These are phyloP conservation scores for Parnassius mnemosyne DNA, from an alignment of 2,888 invertebrate genomes.

Conservation along the genomic window DNA sequence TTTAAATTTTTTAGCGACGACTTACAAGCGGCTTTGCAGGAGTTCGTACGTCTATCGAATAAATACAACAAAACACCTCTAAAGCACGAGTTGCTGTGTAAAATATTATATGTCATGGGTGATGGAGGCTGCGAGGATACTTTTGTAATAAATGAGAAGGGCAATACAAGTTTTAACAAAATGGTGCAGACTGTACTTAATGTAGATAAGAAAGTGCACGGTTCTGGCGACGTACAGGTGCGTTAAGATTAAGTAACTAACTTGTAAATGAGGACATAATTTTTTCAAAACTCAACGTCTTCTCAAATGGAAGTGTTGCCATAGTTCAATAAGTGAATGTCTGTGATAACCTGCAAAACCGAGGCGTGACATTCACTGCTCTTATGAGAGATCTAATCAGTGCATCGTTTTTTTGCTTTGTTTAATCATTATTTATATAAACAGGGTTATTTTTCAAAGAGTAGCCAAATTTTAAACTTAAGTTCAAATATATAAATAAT, in stretches of 20 bases:
- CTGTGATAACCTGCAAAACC: too few relatives aligned
- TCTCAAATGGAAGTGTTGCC: too few relatives aligned
- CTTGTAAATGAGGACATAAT: too few relatives aligned
- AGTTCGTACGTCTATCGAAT: conserved; percentile 70
- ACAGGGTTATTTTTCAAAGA: too few relatives aligned
- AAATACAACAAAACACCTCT: conserved; percentile 82
- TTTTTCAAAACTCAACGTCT: too few relatives aligned
- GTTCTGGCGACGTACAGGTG: conserved; percentile 65
- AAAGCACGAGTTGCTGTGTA: conserved; percentile 81
- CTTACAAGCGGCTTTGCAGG: conserved; percentile 75
- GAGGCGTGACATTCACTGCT: too few relatives aligned
- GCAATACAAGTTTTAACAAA: conserved; percentile 48
- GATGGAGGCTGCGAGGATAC: conserved; percentile 58
- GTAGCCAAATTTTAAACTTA: too few relatives aligned
- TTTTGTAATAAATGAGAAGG: conserved; percentile 53
- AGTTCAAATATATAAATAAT: too few relatives aligned
- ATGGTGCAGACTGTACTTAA: conserved; percentile 54
- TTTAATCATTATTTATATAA: too few relatives aligned
- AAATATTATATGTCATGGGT: conserved; percentile 51
- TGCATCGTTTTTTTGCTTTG: too few relatives aligned
- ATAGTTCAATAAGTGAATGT: too few relatives aligned
- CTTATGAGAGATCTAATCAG: too few relatives aligned
- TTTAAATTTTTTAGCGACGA: conserved; percentile 53
- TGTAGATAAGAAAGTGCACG: conserved; percentile 58
- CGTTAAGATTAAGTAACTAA: not conserved